Evolutionary conservation across 2,797 vertebrate genomes (phyloP).

Genomic region (Carduelis carduelis): DNA sequence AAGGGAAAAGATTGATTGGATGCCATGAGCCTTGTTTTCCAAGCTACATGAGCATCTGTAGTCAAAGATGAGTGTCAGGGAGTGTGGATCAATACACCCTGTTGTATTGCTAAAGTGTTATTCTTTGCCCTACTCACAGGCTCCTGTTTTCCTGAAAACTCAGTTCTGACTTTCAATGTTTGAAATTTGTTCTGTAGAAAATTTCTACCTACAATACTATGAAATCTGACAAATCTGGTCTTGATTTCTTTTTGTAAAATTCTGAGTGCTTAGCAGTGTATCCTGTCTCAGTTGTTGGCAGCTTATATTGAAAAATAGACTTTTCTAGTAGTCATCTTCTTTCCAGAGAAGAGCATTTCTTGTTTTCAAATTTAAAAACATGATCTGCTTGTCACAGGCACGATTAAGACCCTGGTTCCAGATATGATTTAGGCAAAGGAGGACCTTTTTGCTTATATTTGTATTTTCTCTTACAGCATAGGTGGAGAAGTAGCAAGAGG

Average conservation of each 20-base stretch:
- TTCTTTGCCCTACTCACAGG: background rate
- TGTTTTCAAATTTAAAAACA: background rate
- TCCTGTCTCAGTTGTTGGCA: background rate
- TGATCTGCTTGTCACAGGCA: background rate
- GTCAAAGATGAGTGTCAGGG: background rate
- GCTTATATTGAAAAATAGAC: background rate
- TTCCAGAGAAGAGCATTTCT: background rate
- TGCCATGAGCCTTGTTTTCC: background rate
- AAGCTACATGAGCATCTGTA: background rate
- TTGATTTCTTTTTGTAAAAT: background rate
- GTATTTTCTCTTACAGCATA: slow-evolving; percentile 79
- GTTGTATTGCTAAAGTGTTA: background rate
- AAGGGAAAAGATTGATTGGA: background rate
- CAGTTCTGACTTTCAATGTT: background rate
- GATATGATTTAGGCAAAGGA: background rate
- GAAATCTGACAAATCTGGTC: background rate
- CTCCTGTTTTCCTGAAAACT: background rate
- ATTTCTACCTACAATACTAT: background rate
- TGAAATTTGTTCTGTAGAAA: background rate
- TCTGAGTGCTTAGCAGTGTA: background rate
- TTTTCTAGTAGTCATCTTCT: background rate
- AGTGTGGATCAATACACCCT: background rate
- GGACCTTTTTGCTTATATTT: background rate
- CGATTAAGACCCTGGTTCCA: background rate
- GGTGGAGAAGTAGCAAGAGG: slow-evolving; percentile 87